These are phyloP conservation scores for Stichodactyla mertensii DNA, from an alignment of 64 coral and sea anemone genomes.

Conservation along the genomic window DNA sequence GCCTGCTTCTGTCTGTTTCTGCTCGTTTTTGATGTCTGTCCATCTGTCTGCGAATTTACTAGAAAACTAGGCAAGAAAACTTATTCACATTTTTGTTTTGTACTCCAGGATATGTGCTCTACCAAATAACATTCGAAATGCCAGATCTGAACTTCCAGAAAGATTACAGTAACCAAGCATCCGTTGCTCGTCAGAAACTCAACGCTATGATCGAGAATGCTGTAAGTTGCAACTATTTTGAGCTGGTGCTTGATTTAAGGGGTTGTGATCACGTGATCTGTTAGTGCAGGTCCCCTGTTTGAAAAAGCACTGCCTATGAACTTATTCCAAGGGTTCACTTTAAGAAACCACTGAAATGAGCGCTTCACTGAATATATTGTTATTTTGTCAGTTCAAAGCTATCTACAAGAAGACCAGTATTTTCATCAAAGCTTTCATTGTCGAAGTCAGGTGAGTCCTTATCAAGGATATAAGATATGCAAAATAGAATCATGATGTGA, in stretches of 20 bases:
- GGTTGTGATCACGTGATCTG: too few relatives aligned
- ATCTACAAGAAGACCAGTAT: neutral
- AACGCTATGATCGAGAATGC: slow-evolving; percentile 25
- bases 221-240: slow-evolving; percentile 17
- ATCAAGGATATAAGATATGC: too few relatives aligned
- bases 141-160: slow-evolving; percentile 10
- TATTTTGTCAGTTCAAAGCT: slow-evolving; percentile 4
- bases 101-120: neutral
- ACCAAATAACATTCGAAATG: neutral
- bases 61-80: neutral
- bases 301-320: too few relatives aligned
- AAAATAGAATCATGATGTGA: too few relatives aligned
- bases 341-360: too few relatives aligned
- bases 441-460: neutral
- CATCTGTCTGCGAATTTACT: neutral
- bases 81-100: neutral
- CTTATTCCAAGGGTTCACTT: too few relatives aligned
- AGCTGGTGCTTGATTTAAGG: too few relatives aligned
- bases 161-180: slow-evolving; percentile 34
- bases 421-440: neutral
- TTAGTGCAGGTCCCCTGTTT: too few relatives aligned
- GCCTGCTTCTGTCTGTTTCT: neutral
- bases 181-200: slow-evolving; percentile 38
- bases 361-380: neutral
- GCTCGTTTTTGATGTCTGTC: neutral